These are phyloP conservation scores for Drosophila hawaiiensis DNA, from an alignment of 2,888 invertebrate species.

Conservation along the genomic window DNA sequence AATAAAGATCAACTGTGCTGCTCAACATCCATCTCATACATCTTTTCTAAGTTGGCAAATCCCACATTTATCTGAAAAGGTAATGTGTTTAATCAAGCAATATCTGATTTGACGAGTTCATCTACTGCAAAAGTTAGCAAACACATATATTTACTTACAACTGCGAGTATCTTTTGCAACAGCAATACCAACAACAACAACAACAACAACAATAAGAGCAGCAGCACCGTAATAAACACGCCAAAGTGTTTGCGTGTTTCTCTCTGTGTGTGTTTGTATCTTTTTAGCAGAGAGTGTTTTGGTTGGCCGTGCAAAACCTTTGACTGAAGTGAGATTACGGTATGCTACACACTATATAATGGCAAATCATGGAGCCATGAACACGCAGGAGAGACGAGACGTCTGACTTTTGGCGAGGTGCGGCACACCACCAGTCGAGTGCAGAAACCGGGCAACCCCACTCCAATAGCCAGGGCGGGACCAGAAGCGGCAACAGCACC, in stretches of 20 bases:
- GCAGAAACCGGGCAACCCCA: constrained; percentile 29
- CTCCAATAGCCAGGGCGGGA: background rate
- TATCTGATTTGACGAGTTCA: constrained; percentile 54
- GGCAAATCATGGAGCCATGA: constrained; percentile 66
- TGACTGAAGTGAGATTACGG: constrained; percentile 79
- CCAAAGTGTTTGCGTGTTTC: constrained; percentile 60
- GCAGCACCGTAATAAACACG: constrained; percentile 69
- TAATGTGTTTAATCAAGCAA: constrained; percentile 47
- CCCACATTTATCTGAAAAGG: constrained; percentile 1
- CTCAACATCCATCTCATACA: background rate
- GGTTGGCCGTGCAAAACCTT: constrained; percentile 70
- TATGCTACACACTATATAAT: constrained; percentile 71
- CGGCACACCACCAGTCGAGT: constrained; percentile 45
- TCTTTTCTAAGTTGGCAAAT: too few species aligned
- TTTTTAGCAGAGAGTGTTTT: constrained; percentile 33
- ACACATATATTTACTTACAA: constrained; percentile 22
- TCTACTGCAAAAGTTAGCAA: constrained; percentile 14
- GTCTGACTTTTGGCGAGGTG: constrained; percentile 48
- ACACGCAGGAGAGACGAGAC: constrained; percentile 17
- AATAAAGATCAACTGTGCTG: background rate
- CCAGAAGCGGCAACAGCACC: constrained; percentile 26
- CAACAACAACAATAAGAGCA: background rate
- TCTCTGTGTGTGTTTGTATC: constrained; percentile 18
- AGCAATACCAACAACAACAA: background rate
- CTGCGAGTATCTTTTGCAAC: constrained; percentile 12